Evolutionary conservation across 2,113 vertebrate species (phyloP), one percentile per base, ranked within the genome.

Genomic region (Cettia cetti): DNA sequence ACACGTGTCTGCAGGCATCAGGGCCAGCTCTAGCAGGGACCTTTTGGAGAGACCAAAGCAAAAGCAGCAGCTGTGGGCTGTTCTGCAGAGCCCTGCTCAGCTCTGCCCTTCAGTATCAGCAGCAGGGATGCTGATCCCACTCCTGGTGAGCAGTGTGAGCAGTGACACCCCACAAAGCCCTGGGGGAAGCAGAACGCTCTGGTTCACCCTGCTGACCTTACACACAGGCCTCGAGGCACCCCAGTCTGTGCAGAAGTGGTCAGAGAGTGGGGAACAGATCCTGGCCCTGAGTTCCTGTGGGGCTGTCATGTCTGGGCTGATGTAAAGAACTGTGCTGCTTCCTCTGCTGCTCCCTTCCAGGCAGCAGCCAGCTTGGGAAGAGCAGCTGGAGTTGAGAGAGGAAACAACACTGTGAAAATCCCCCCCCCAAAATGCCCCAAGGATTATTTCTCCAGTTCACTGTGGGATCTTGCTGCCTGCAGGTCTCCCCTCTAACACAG

Each of bases 11-110:
- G 3, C 44, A 49, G 28, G 26, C 33, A 71, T 7, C 35, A 8
- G 4, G 30, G 20, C 47, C 33, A 21, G 44, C 61, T 45, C 35
- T n/a, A 22, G 31, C 23, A 33, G 21, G 24, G 40, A 1, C 0
- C 11, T 24, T 68, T 28, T 2, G 0, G 2, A 18, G 27, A 77
- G 22, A 33, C 33, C 2, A 6, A 47, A 56, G 11, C 0, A 2
- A 50, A 52, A 64, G 49, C 9, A 82, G 79, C 50, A 47, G 53
- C 85, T 60, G 33, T 10, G 57, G 71, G 59, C 18, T 8, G 22
- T 47, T n/a, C 13, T 5, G 13, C 33, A 66, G 74, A 42, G 50
- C 76, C 80, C 56, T 57, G 84, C 60, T 35, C 52, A 31, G 33
- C 56, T 59, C 30, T 9, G 42, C 24, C 65, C 64, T 69, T n/a